These are phyloP conservation scores for Rhyacichthys aspro DNA, from an alignment of 2,797 vertebrate genomes.

Conservation along the genomic window DNA sequence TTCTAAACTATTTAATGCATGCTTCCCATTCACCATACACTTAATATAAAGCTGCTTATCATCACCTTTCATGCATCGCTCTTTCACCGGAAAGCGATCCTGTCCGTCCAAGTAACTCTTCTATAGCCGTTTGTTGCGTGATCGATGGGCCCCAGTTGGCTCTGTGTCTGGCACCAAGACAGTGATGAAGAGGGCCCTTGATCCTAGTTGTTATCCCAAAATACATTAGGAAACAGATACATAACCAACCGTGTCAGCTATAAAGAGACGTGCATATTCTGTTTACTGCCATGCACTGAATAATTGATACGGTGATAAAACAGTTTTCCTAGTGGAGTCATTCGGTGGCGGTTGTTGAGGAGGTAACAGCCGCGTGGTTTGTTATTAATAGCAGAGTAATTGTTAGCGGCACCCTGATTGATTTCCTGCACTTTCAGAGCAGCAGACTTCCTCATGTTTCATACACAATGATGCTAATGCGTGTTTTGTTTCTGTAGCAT, in stretches of 20 bases:
- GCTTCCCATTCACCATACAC: too few relatives aligned
- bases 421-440: slow-evolving; percentile 57
- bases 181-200: slow-evolving; percentile 50
- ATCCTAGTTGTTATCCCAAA: slow-evolving; percentile 45
- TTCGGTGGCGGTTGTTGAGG: slow-evolving; percentile 46
- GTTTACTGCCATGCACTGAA: slow-evolving; percentile 52
- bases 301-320: slow-evolving; percentile 69
- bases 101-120: slow-evolving; percentile 29
- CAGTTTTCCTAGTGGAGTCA: slow-evolving; percentile 53
- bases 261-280: slow-evolving; percentile 43
- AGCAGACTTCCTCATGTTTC: slow-evolving; percentile 35
- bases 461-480: slow-evolving; percentile 25
- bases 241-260: slow-evolving; percentile 18
- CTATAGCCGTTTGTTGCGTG: slow-evolving; percentile 21
- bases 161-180: slow-evolving; percentile 43
- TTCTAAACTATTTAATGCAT: too few relatives aligned
- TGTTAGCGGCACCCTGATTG: slow-evolving; percentile 63
- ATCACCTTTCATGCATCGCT: slow-evolving; percentile 19
- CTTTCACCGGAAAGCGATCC: slow-evolving; percentile 21
- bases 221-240: slow-evolving; percentile 49
- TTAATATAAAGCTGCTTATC: slow-evolving; percentile 14
- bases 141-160: slow-evolving; percentile 57
- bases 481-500: slow-evolving; percentile 3
- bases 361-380: slow-evolving; percentile 31
- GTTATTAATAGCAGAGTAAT: slow-evolving; percentile 67